These are phyloP conservation scores for Balearica regulorum DNA, from an alignment of 2,797 vertebrate species.

Conservation along the genomic window DNA sequence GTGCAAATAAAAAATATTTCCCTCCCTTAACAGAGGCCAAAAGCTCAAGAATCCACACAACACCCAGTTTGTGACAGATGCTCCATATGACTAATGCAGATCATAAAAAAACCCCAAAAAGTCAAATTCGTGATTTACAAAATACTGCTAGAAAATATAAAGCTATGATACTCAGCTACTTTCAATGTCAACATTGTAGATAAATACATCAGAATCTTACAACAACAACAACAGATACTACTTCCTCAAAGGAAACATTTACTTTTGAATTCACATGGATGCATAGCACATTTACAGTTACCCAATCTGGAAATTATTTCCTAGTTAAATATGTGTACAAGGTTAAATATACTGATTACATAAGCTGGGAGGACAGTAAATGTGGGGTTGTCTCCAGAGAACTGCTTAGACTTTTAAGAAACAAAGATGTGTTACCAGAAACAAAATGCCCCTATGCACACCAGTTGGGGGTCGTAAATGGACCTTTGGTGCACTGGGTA, in stretches of 20 bases:
- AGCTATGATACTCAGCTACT: not conserved
- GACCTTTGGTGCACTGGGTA: not conserved
- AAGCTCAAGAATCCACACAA: not conserved
- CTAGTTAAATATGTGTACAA: not conserved
- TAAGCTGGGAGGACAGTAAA: not conserved
- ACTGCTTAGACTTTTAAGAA: not conserved
- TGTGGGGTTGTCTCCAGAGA: not conserved
- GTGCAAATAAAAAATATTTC: not conserved
- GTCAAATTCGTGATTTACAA: not conserved
- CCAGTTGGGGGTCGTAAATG: not conserved
- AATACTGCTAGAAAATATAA: not conserved
- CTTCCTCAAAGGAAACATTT: not conserved
- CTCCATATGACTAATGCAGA: not conserved
- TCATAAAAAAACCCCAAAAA: fast-evolving
- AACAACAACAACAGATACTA: not conserved
- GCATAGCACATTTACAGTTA: not conserved
- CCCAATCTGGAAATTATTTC: not conserved
- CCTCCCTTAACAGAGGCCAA: not conserved
- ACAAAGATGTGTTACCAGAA: not conserved
- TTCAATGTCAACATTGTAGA: not conserved
- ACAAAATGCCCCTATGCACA: not conserved
- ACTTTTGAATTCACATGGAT: not conserved
- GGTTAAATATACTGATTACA: not conserved
- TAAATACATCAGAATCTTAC: not conserved
- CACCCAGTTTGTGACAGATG: not conserved